phyloP scores from a whole-genome alignment of 1,140 invertebrate species.

The Papilio helenus region DNA sequence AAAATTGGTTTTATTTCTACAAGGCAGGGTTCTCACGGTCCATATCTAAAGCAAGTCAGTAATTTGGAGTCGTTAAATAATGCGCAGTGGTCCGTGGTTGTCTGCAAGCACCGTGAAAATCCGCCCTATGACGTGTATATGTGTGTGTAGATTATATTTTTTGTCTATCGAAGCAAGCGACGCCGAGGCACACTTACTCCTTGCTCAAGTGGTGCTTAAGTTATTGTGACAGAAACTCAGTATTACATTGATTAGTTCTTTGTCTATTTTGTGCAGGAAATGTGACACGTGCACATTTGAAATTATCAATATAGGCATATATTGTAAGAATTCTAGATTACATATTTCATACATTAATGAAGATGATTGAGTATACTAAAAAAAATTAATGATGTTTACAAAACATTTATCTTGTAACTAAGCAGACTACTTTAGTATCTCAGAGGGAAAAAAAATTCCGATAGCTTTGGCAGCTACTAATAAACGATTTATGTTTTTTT shows the following conservation, averaged over 20 bases:
- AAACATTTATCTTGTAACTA: conserved; percentile 33
- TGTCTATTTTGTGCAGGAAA: neutral
- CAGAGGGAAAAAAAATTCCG: conserved; percentile 9
- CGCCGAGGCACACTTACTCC: too few species aligned
- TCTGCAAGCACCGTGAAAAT: neutral
- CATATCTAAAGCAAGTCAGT: neutral
- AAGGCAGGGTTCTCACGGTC: neutral
- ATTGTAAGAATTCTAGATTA: neutral
- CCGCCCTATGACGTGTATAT: neutral
- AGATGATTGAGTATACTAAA: neutral
- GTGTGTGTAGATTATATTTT: neutral
- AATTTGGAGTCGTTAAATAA: neutral
- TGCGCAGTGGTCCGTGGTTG: neutral
- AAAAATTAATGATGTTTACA: conserved; percentile 31
- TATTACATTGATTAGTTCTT: too few species aligned
- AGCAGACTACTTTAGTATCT: conserved; percentile 30
- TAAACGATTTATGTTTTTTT: conserved; percentile 20
- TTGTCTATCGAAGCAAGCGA: neutral
- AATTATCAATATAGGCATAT: neutral
- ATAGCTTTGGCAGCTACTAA: conserved; percentile 22
- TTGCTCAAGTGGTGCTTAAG: too few species aligned
- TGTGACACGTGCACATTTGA: neutral
- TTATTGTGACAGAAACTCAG: too few species aligned
- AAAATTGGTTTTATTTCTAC: too few species aligned
- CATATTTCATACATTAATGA: neutral